Evolutionary conservation across 1,140 invertebrate species (phyloP).

Genomic region (Neomicropteryx cornuta): DNA sequence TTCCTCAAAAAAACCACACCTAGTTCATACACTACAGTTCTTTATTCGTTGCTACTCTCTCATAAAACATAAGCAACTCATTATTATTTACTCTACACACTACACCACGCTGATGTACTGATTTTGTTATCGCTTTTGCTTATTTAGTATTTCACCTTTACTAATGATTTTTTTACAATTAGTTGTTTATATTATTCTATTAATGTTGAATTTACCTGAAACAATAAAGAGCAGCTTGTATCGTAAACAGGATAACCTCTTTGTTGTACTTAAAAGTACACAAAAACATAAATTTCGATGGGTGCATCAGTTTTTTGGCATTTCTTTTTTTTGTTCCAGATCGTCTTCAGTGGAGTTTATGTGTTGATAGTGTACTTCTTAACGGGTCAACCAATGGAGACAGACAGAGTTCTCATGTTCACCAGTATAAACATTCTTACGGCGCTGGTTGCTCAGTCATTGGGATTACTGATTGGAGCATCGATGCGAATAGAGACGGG

Average conservation of each 20-base stretch:
- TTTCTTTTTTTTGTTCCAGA: constrained; percentile 40
- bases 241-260: not conserved
- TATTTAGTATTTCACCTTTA: constrained; percentile 16
- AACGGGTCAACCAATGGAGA: constrained; percentile 85
- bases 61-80: too few relatives aligned
- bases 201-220: too few relatives aligned
- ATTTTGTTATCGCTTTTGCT: constrained; percentile 3
- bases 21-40: too few relatives aligned
- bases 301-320: constrained; percentile 15
- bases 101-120: not conserved
- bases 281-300: too few relatives aligned
- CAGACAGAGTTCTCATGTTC: constrained; percentile 77
- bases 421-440: constrained; percentile 78
- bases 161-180: constrained; percentile 1
- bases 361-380: constrained; percentile 91
- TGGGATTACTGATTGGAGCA: constrained; percentile 87
- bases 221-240: too few relatives aligned
- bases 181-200: too few relatives aligned
- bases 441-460: constrained; percentile 82
- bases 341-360: constrained; percentile 81
- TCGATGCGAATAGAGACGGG: constrained; percentile 80
- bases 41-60: too few relatives aligned
- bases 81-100: not conserved
- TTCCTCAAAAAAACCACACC: too few relatives aligned
- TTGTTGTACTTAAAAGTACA: too few relatives aligned